A percentile compares a stretch with the other conserved stretches of the same genome.
These are phyloP conservation scores for Melipona bicolor DNA, from an alignment of 2,888 invertebrate genomes.

Conservation along the genomic window DNA sequence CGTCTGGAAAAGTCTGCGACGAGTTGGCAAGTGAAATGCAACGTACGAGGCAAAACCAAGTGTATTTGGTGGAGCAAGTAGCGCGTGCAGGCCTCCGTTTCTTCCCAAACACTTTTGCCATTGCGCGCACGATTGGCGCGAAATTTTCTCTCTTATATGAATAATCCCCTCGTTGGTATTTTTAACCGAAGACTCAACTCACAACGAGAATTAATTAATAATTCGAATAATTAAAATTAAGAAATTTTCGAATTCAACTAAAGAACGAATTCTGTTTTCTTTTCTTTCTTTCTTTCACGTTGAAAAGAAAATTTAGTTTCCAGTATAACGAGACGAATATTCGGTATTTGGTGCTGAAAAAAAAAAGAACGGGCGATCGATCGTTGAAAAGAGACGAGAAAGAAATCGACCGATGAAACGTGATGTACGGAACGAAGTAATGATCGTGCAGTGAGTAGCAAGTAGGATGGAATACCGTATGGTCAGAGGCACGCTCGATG, in stretches of 20 bases:
- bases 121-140: not conserved
- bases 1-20: constrained; percentile 29
- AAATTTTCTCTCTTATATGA: not conserved
- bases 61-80: constrained; percentile 21
- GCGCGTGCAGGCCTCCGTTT: constrained; percentile 37
- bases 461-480: constrained; percentile 77
- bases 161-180: not conserved
- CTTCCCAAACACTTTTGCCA: constrained; percentile 42
- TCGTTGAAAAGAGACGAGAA: not conserved
- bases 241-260: no score
- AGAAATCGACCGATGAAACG: constrained; percentile 63
- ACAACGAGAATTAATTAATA: not conserved
- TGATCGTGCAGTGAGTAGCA: constrained; percentile 64
- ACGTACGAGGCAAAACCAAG: constrained; percentile 6
- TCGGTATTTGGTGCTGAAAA: not conserved
- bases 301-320: not conserved
- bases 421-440: constrained; percentile 70
- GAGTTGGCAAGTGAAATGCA: constrained; percentile 32
- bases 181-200: not conserved
- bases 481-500: constrained; percentile 63
- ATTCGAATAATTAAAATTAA: no score
- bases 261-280: not conserved
- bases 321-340: not conserved
- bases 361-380: not conserved
- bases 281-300: not conserved